A percentile compares a stretch with the other conserved stretches of the same genome.
Evolutionary conservation across 1,140 invertebrate genomes (phyloP).

Genomic region (Cyphomyrmex costatus): DNA sequence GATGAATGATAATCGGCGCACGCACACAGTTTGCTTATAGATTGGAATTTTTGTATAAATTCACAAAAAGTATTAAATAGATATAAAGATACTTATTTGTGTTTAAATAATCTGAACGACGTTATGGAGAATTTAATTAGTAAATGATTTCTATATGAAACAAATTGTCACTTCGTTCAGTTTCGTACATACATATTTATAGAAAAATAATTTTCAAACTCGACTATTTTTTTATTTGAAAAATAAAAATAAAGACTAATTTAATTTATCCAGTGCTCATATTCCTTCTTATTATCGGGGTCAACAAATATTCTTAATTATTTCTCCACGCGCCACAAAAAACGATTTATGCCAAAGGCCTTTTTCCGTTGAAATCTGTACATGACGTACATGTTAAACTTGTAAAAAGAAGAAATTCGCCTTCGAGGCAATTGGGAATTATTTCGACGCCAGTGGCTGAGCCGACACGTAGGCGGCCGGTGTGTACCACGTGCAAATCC

Average conservation of each 20-base stretch:
- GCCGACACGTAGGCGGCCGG: slow-evolving; percentile 73
- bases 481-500: slow-evolving; percentile 62
- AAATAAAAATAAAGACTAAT: not conserved
- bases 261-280: not conserved
- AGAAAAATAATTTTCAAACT: not conserved
- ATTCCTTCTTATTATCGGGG: not conserved
- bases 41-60: too few species aligned
- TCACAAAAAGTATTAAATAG: too few species aligned
- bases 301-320: not conserved
- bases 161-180: not conserved
- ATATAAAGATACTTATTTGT: too few species aligned
- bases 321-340: not conserved
- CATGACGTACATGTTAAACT: not conserved
- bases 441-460: slow-evolving; percentile 73
- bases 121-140: not conserved
- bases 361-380: not conserved
- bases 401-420: not conserved
- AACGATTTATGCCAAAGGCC: not conserved
- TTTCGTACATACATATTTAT: not conserved
- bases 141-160: not conserved
- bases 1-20: too few species aligned
- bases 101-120: too few species aligned
- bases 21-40: too few species aligned
- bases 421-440: slow-evolving; percentile 9
- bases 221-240: not conserved